Base-by-base conservation (phyloP, 1,140 invertebrate genomes). In the Temnothorax curvispinosus region DNA sequence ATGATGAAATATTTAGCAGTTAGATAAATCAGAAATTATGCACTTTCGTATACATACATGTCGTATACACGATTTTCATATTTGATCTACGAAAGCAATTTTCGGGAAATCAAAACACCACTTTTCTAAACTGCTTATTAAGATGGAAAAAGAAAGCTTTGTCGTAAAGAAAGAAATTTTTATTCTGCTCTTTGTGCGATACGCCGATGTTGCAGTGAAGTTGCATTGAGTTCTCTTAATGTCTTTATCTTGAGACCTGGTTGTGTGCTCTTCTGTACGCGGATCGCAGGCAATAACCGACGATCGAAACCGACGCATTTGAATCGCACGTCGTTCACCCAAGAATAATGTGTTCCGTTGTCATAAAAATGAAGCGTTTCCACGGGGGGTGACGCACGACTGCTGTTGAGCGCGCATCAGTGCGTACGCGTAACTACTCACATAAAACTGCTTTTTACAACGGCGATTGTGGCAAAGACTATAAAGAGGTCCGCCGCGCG, bases 361-460 rank as follows among this genome's bases (percentile, higher is more conserved):
- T 54, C 15, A 50, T 75, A 84, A 84, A 84, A 84, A 82, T 13
- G 32, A 38, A 60, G 11, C 32, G 44, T 74, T 84, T 75, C 54
- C n/a, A 18, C 41, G 6, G 15, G 6, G 15, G 62, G n/a, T 74
- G 71, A 84, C 35, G 32, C 54, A 74, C 13, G 54, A 74, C 54
- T 60, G 18, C 62, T 75, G 58, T 62, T 74, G 44, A 75, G 27
- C 27, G 13, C 9, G 56, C 52, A 82, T 72, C 65, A 72, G 38
- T 82, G 54, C 80, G 80, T 75, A n/a, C 38, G 41, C 54, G 60
- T 84, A 84, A 75, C 54, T 18, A 54, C 32, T 58, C n/a, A 35
- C 50, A 75, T 84, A 84, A 84, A 74, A 60, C 1, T 32, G 21
- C 27, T 74, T 75, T 84, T 74, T 84, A 84, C 13, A 60, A 35